phyloP scores from a whole-genome alignment of 2,888 invertebrate genomes.

The Trisateles emortualis region DNA sequence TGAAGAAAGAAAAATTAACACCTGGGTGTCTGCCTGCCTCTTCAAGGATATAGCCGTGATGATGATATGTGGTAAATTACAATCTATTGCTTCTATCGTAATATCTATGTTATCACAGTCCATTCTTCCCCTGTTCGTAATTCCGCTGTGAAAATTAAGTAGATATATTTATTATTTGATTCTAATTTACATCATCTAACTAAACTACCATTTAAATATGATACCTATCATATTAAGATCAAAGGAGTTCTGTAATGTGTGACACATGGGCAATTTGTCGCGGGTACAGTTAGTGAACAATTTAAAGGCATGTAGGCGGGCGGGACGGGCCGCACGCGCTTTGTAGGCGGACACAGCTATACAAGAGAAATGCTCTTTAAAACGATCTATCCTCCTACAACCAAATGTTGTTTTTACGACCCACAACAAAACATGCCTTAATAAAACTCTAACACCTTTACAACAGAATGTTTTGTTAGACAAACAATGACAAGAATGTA shows the following conservation, averaged over 20 bases:
- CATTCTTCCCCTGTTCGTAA: constrained; percentile 5
- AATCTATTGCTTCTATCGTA: background rate
- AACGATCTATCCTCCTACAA: constrained; percentile 66
- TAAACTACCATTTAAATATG: constrained; percentile 34
- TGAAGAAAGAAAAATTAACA: too few relatives aligned
- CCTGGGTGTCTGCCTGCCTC: too few relatives aligned
- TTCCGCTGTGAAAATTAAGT: background rate
- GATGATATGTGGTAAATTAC: background rate
- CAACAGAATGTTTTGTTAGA: constrained; percentile 54
- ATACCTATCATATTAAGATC: constrained; percentile 62
- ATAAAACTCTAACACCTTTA: constrained; percentile 70
- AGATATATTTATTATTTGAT: constrained; percentile 2
- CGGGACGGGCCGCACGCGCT: constrained; percentile 63
- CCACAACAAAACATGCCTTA: constrained; percentile 64
- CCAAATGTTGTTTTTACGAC: constrained; percentile 69
- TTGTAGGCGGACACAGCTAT: constrained; percentile 74
- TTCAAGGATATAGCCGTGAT: too few relatives aligned
- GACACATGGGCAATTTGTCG: constrained; percentile 75
- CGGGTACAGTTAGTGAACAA: constrained; percentile 76
- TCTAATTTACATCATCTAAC: constrained; percentile 19
- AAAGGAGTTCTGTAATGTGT: constrained; percentile 61
- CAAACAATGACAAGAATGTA: constrained; percentile 52
- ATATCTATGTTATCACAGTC: constrained; percentile 4
- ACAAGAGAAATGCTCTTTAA: constrained; percentile 71
- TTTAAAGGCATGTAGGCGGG: constrained; percentile 79